Percentiles rank a stretch among this genome's conserved stretches.
These are phyloP conservation scores for Corythornis vintsioides DNA, from an alignment of 2,113 vertebrate genomes.

Conservation along the genomic window DNA sequence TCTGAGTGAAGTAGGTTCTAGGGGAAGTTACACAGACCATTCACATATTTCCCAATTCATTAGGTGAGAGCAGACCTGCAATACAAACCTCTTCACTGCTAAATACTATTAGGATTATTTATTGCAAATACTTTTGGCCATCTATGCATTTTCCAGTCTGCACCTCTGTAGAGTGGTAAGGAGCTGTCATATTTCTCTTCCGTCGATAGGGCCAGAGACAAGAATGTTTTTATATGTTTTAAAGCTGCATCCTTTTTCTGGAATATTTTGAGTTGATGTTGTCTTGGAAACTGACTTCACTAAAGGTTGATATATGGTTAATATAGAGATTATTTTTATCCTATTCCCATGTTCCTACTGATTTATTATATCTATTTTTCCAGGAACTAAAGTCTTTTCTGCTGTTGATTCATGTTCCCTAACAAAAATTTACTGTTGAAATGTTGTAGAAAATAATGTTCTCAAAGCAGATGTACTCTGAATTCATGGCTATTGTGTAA, in stretches of 20 bases:
- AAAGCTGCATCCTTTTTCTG: not conserved
- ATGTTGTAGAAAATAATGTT: not conserved
- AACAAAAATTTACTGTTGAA: not conserved
- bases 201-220: not conserved
- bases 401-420: not conserved
- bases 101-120: not conserved
- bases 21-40: not conserved
- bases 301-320: constrained; percentile 14
- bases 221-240: not conserved
- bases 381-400: not conserved
- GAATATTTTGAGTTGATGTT: constrained; percentile 33
- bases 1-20: not conserved
- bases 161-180: not conserved
- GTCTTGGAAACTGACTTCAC: constrained; percentile 52
- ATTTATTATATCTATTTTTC: not conserved
- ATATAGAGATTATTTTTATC: constrained; percentile 29
- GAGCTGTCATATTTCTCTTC: not conserved
- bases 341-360: not conserved
- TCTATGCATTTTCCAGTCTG: not conserved
- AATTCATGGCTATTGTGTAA: not conserved
- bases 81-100: not conserved
- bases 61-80: not conserved
- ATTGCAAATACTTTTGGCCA: not conserved
- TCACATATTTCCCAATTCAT: not conserved
- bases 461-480: not conserved